Evolutionary conservation across 2,888 invertebrate species (phyloP).

Genomic region (Pyrochroa serraticornis): DNA sequence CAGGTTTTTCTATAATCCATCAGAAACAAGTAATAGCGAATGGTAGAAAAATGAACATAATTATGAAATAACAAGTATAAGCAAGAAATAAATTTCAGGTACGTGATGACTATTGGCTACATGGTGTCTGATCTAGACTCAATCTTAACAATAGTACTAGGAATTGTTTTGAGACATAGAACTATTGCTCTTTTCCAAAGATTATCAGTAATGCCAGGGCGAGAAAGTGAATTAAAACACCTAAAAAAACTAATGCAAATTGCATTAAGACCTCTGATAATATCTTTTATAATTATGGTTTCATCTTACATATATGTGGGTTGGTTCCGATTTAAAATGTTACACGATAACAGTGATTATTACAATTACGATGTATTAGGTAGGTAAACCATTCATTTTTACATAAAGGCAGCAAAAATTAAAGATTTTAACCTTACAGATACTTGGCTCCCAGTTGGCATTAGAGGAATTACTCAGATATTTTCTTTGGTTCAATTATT

Average conservation of each 20-base stretch:
- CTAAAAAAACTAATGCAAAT: neutral
- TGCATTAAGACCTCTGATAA: neutral
- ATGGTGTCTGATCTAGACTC: slow-evolving; percentile 6
- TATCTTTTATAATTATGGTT: neutral
- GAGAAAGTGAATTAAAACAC: neutral
- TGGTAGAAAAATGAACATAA: neutral
- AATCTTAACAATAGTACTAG: neutral
- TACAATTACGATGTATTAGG: neutral
- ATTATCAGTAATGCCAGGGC: slow-evolving; percentile 1
- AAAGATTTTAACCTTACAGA: neutral
- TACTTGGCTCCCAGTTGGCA: neutral
- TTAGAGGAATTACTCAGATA: neutral
- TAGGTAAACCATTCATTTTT: too few species aligned
- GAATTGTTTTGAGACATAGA: neutral
- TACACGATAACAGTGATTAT: too few species aligned
- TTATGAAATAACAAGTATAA: neutral
- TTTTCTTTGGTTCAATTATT: neutral
- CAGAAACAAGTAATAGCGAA: neutral
- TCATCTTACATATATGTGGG: neutral
- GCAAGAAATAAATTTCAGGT: neutral
- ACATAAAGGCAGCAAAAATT: too few species aligned
- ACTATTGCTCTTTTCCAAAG: neutral
- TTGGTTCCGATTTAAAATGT: neutral
- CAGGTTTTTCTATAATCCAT: neutral
- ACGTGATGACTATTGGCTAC: slow-evolving; percentile 10